Evolutionary conservation across 2,888 invertebrate species (phyloP), one percentile per base, ranked within the genome.

Genomic region (Melieria picta): DNA sequence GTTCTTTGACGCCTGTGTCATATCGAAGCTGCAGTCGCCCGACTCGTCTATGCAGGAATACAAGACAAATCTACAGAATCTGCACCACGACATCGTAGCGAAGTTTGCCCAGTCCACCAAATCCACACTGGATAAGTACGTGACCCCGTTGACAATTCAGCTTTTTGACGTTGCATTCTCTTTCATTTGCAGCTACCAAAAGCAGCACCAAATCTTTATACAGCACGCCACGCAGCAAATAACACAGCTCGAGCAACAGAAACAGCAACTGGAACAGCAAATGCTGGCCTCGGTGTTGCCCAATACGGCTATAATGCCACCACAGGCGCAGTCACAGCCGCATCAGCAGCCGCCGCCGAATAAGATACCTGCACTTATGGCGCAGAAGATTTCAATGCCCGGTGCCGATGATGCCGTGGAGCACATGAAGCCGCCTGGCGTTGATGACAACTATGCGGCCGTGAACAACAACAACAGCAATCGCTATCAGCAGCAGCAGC

Each of bases 121-220:
- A 87, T 89, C 91, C 61, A 94, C 94, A 0, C 95, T 96, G 82
- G 94, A 95, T 80, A 92, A 92, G 87, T 91, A 88, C 79, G 80
- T 4, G 55, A 46, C 43, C 55, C 30, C 7, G 42, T 63, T 47
- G 6, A 6, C 7, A 30, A n/a, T 58, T 56, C n/a, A 10, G 5
- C 48, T 47, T 9, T 9, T 7, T 16, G 5, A 47, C 47, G 5
- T 7, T 4, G 16, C n/a, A 47, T 4, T 7, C 4, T 10, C 46
- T 7, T 13, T 13, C 11, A 13, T 13, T 48, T 16, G 69, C 83
- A 93, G 92, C 80, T 95, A 97, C 82, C 94, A 96, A 88, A 91
- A 94, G 56, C 99, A 99, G 84, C 99, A 99, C 88, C 94, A 97
- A 86, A 95, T 97, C 10, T 99, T 97, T 85, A 94, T 96, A 10